Conservation (phyloP, 1,140 invertebrate genomes). For the Bactericera cockerelli region DNA sequence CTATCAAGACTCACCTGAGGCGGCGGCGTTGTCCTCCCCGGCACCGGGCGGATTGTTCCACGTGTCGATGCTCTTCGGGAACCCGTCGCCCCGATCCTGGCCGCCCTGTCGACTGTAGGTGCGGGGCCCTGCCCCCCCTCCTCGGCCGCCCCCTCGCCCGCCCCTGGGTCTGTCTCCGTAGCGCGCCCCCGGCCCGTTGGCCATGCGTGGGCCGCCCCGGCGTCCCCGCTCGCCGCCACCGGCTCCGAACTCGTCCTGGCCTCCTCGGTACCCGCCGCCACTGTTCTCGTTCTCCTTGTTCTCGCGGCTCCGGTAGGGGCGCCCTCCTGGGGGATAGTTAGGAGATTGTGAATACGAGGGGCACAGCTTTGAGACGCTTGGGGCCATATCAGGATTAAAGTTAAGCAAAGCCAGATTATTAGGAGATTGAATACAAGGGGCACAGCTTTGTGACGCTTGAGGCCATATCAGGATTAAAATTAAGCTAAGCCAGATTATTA, state of each 20-base stretch:
- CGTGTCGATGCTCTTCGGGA: conserved; percentile 36
- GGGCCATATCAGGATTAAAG: too few relatives aligned
- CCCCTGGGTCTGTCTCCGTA: conserved; percentile 30
- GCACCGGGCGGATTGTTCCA: conserved; percentile 38
- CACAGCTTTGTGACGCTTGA: too few relatives aligned
- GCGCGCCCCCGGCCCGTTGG: conserved; percentile 25
- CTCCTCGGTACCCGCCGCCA: conserved; percentile 27
- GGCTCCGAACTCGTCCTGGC: conserved; percentile 30
- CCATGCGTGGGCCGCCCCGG: conserved; percentile 33
- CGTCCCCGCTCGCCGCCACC: conserved; percentile 34
- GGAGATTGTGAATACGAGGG: too few relatives aligned
- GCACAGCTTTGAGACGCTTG: too few relatives aligned
- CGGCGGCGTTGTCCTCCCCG: conserved; percentile 17
- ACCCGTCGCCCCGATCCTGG: conserved; percentile 22
- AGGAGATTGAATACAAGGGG: too few relatives aligned
- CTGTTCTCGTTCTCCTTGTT: conserved; percentile 40
- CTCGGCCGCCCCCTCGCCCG: conserved; percentile 35
- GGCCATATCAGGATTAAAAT: too few relatives aligned
- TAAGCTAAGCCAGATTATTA: too few relatives aligned
- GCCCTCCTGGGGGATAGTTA: conserved; percentile 39
- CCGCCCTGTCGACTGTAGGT: conserved; percentile 33
- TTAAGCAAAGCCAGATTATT: too few relatives aligned
- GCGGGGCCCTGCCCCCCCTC: conserved; percentile 35
- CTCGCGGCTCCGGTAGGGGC: conserved; percentile 44
- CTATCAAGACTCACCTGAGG: not conserved